phyloP scores from a whole-genome alignment of 2,797 vertebrate genomes.

The Melanotaenia trifasciata region DNA sequence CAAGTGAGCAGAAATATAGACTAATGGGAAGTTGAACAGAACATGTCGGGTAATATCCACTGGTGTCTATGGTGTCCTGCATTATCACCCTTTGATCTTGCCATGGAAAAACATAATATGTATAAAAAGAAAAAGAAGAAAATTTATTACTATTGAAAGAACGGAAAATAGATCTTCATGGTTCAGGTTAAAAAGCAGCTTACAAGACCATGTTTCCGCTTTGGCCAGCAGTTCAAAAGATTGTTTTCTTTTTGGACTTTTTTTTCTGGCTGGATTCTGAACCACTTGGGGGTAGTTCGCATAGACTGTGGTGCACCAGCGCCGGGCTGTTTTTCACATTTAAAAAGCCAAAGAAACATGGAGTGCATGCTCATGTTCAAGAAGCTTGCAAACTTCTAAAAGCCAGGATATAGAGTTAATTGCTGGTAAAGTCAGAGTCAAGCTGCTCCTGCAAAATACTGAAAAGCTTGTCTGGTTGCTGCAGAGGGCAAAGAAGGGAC shows the following conservation, averaged over 20 bases:
- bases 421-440: conserved; percentile 48
- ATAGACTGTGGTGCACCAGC: conserved; percentile 70
- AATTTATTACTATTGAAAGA: conserved; percentile 79
- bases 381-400: conserved; percentile 72
- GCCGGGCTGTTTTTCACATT: conserved; percentile 81
- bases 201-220: conserved; percentile 82
- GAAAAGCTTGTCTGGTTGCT: conserved; percentile 47
- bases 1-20: conserved; percentile 34
- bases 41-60: conserved; percentile 62
- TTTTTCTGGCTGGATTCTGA: conserved; percentile 74
- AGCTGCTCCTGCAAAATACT: conserved; percentile 53
- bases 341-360: conserved; percentile 67
- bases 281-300: conserved; percentile 78
- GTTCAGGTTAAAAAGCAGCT: conserved; percentile 81
- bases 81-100: conserved; percentile 78
- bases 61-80: conserved; percentile 53
- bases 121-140: conserved; percentile 70
- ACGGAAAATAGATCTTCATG: conserved; percentile 80
- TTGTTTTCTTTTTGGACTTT: conserved; percentile 76
- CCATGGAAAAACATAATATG: conserved; percentile 74
- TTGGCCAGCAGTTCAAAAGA: conserved; percentile 81
- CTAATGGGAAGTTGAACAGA: conserved; percentile 50
- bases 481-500: conserved; percentile 40
- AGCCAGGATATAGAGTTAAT: conserved; percentile 71
- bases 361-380: conserved; percentile 63